Evolutionary conservation across 2,113 vertebrate genomes (phyloP), one percentile per base, ranked within the genome.

Genomic region (Equus przewalskii): DNA sequence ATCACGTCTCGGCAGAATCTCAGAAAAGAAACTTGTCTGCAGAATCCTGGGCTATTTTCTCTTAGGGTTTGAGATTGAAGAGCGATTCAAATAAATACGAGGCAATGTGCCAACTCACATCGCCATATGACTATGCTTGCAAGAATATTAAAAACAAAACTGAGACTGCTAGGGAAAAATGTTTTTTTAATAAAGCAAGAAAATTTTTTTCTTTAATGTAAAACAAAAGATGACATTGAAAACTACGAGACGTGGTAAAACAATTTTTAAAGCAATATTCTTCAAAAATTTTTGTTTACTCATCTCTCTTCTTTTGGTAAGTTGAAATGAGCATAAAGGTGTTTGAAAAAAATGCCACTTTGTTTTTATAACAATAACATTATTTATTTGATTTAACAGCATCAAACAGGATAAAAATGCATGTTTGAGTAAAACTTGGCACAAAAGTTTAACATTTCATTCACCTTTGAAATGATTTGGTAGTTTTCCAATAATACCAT

Each of bases 71-170:
- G 85, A 76, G 73, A 67, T 7, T 36, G 56, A 46, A 91, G 56
- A 93, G 15, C 46, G 70, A 96, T 72, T 86, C 86, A 96, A 69
- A 73, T 84, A 88, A 89, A 93, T 49, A 79, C 5, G 5, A 51
- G 65, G 54, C 85, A 49, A 24, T 24, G 8, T 33, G 67, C 85
- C 76, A 67, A n/a, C 19, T 75, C 79, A 73, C 56, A 96, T 69
- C 87, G 65, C 56, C 92, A 96, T 41, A 41, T 79, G 51, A 85
- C 73, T 60, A 26, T 83, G 56, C 86, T 92, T 89, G 2, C 19
- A 75, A 73, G 41, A 89, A 88, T 60, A 96, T 73, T 51, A 46
- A 82, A 88, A 97, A 81, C 36, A 95, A 96, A 94, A 91, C 49
- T 14, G 11, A 87, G 46, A n/a, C 58, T 36, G 83, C 78, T 80